phyloP scores from a whole-genome alignment of 2,797 vertebrate species.

The Centropyge bicolor region DNA sequence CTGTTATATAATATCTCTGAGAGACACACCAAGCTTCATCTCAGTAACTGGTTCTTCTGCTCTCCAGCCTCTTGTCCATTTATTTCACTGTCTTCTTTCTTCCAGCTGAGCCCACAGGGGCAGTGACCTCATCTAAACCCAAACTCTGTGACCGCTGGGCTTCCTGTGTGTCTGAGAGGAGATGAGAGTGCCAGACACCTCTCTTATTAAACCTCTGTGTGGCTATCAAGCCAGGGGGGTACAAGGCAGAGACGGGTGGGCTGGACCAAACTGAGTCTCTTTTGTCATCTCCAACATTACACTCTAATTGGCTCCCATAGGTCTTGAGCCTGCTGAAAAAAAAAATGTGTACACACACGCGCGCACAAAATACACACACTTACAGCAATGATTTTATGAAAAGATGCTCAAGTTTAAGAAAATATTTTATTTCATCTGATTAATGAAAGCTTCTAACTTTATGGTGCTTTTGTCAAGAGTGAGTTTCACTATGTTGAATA shows the following conservation, averaged over 20 bases:
- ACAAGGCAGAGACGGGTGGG: conserved; percentile 68
- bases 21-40: conserved; percentile 53
- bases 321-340: conserved; percentile 66
- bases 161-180: conserved; percentile 79
- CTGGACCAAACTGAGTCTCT: conserved; percentile 74
- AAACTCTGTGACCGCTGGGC: conserved; percentile 78
- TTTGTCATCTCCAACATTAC: conserved; percentile 83
- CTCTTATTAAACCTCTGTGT: conserved; percentile 84
- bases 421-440: conserved; percentile 8
- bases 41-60: conserved; percentile 65
- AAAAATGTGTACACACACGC: conserved; percentile 39
- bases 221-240: conserved; percentile 76
- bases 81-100: conserved; percentile 78
- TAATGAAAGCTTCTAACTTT: conserved; percentile 11
- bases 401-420: conserved; percentile 12
- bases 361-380: background rate
- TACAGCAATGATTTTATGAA: conserved; percentile 18
- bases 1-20: conserved; percentile 70
- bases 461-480: conserved; percentile 5
- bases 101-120: conserved; percentile 81
- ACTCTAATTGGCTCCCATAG: conserved; percentile 85
- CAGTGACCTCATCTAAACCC: conserved; percentile 85
- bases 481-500: conserved; percentile 12
- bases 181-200: conserved; percentile 81
- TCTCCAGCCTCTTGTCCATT: conserved; percentile 76